These are phyloP conservation scores for Rhinoptilus africanus DNA, from an alignment of 2,113 vertebrate genomes.

Conservation along the genomic window DNA sequence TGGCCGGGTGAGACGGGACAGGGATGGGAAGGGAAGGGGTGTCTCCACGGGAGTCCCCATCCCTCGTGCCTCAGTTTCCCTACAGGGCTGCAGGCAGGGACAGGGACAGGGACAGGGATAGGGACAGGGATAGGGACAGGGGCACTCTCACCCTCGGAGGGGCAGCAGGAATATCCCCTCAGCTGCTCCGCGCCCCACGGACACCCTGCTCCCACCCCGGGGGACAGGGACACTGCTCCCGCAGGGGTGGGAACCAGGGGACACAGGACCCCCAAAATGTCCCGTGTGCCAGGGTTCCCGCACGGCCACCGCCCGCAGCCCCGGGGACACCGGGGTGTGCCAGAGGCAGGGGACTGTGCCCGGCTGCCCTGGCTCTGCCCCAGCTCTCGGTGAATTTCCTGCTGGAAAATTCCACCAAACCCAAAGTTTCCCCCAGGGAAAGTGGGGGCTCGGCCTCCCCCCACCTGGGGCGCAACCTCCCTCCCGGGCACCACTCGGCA, in stretches of 20 bases:
- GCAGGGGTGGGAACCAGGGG: neutral
- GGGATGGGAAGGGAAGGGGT: neutral
- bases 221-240: neutral
- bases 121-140: neutral
- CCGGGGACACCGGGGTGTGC: neutral
- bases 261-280: rapidly evolving
- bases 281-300: neutral
- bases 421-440: neutral
- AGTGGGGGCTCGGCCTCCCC: rapidly evolving
- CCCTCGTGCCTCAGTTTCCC: neutral
- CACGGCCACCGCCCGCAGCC: neutral
- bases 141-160: neutral
- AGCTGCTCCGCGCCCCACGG: neutral
- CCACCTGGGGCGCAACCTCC: neutral
- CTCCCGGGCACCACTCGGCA: neutral
- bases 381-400: neutral
- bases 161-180: neutral
- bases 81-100: neutral
- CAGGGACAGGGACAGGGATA: neutral
- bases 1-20: neutral
- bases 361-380: neutral
- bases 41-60: neutral
- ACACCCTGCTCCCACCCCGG: neutral
- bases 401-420: neutral
- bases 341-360: neutral